Evolutionary conservation across 2,797 vertebrate species (phyloP).

Genomic region (Tenualosa ilisha): DNA sequence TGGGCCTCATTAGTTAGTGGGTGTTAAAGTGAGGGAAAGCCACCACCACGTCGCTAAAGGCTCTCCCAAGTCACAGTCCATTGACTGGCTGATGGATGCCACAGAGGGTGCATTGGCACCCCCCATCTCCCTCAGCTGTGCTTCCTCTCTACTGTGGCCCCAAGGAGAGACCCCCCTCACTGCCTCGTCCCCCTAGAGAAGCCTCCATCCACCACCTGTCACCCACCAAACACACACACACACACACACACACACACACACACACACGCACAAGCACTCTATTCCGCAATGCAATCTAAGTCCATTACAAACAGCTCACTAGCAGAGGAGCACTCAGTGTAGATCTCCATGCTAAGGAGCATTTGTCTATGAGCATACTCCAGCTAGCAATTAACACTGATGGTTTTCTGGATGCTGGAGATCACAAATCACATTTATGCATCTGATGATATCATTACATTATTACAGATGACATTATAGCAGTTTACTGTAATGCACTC

Average conservation of each 20-base stretch:
- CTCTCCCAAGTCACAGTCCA: conserved; percentile 20
- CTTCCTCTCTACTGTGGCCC: no score
- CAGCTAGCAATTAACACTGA: conserved; percentile 8
- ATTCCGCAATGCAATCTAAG: neutral
- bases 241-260: conserved; percentile 18
- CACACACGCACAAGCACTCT: neutral
- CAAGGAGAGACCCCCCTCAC: neutral
- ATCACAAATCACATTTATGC: conserved; percentile 24
- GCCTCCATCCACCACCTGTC: neutral
- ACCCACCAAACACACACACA: conserved; percentile 22
- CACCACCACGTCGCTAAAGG: neutral
- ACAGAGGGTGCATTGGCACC: neutral
- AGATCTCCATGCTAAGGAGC: conserved; percentile 5
- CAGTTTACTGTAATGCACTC: conserved; percentile 11
- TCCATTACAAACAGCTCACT: neutral
- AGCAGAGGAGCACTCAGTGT: neutral
- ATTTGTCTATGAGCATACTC: neutral
- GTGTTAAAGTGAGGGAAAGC: neutral
- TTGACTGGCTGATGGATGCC: conserved; percentile 1
- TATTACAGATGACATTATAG: conserved; percentile 14
- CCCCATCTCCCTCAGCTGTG: no score
- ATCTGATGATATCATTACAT: conserved; percentile 14
- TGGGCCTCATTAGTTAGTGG: neutral
- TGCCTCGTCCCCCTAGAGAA: neutral
- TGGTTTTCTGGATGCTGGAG: neutral